Conservation (phyloP, 2,797 vertebrate genomes). For the Phoebastria nigripes region DNA sequence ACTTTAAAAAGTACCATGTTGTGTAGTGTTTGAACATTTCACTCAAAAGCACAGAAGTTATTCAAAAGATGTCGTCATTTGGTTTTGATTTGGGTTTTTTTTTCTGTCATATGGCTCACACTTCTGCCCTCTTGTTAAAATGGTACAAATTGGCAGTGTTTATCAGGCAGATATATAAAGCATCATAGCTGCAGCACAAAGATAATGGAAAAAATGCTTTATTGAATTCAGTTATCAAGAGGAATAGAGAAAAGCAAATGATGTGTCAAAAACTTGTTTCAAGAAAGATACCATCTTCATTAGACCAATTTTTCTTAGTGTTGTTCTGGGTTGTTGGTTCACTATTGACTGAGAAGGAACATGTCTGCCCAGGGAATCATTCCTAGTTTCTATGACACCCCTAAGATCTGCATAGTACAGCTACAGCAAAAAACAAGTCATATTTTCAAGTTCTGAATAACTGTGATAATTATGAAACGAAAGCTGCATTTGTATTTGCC, state of each 20-base stretch:
- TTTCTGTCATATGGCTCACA: background rate
- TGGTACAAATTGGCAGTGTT: background rate
- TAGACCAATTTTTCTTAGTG: background rate
- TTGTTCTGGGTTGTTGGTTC: constrained; percentile 5
- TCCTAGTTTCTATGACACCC: constrained; percentile 42
- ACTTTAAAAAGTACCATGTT: background rate
- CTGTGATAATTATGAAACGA: constrained; percentile 20
- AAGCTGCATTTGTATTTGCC: background rate
- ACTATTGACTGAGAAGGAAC: background rate
- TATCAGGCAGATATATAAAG: background rate
- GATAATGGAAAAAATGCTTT: background rate
- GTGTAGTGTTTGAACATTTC: background rate
- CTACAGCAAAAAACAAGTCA: constrained; percentile 6
- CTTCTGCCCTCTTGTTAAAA: background rate
- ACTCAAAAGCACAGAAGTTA: background rate
- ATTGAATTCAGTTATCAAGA: background rate
- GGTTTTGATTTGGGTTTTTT: background rate
- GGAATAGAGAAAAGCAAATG: background rate
- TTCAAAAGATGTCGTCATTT: background rate
- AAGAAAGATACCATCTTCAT: background rate
- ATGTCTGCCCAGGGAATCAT: constrained; percentile 14
- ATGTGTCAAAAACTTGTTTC: background rate
- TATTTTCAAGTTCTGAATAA: constrained; percentile 29
- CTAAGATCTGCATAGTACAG: background rate
- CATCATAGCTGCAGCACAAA: background rate